Conservation (phyloP, 2,797 vertebrate genomes). For the Chiroxiphia lanceolata region DNA sequence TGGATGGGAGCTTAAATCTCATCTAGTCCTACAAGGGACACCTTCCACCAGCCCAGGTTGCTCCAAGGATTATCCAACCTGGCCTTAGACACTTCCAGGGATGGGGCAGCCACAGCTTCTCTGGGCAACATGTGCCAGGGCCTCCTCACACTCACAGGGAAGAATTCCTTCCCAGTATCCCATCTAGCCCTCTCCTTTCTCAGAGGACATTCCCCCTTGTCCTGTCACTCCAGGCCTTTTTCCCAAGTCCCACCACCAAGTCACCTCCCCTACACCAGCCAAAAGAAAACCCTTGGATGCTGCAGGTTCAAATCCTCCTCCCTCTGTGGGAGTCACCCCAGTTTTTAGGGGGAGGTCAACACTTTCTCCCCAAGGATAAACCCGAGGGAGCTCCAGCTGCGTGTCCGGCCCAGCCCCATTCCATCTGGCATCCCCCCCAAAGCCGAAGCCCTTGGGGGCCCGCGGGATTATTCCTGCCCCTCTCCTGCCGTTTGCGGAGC, state of each 20-base stretch:
- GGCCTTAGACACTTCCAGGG: not conserved
- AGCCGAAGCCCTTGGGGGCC: not conserved
- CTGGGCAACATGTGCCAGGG: not conserved
- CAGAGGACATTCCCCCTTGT: not conserved
- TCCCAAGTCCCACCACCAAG: not conserved
- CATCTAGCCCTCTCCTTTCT: no score
- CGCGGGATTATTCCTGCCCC: not conserved
- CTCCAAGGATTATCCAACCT: not conserved
- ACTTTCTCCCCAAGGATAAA: not conserved
- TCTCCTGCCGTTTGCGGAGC: not conserved
- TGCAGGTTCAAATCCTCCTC: not conserved
- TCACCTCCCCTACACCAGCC: not conserved
- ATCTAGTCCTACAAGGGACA: not conserved
- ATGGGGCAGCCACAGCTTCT: not conserved
- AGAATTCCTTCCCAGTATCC: not conserved
- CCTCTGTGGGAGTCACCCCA: not conserved
- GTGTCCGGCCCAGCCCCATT: not conserved
- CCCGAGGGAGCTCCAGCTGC: not conserved
- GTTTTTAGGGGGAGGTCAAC: not conserved
- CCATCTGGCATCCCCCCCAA: not conserved
- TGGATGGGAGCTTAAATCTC: not conserved
- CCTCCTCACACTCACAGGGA: no score
- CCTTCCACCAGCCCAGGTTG: not conserved
- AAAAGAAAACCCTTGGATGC: rapidly evolving
- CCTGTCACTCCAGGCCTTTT: not conserved